These are phyloP conservation scores for Buceros bicornis DNA, from an alignment of 2,797 vertebrate species.

Conservation along the genomic window DNA sequence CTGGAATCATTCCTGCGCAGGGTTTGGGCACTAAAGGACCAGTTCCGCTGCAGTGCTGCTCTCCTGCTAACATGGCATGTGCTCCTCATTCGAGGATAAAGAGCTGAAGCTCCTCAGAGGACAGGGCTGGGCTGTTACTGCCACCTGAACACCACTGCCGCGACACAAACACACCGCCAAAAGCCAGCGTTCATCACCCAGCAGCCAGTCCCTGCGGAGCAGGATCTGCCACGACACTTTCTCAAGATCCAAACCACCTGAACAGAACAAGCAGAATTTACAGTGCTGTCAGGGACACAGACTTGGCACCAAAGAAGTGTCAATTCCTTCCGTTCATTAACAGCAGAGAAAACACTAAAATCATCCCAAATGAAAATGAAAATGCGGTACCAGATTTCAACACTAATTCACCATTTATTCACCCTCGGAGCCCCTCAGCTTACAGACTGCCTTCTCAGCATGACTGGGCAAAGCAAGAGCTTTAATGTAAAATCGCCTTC, in stretches of 20 bases:
- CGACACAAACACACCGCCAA: neutral
- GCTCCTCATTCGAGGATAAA: neutral
- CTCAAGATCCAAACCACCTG: neutral
- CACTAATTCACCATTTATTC: neutral
- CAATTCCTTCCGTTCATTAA: neutral
- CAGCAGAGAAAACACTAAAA: neutral
- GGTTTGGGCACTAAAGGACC: neutral
- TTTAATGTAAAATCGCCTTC: neutral
- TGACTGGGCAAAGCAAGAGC: neutral
- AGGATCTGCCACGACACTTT: neutral
- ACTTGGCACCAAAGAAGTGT: neutral
- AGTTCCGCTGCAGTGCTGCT: neutral
- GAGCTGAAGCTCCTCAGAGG: neutral
- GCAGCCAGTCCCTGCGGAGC: neutral
- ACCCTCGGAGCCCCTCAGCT: neutral
- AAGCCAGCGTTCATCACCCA: neutral
- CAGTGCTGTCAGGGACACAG: neutral
- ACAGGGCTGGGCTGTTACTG: neutral
- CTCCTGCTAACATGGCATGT: neutral
- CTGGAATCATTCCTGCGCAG: neutral
- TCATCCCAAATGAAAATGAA: neutral
- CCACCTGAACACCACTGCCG: neutral
- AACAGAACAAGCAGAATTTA: neutral
- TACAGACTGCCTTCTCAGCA: neutral
- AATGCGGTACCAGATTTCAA: neutral